These are phyloP conservation scores for Subanguina moxae DNA, from an alignment of 1,140 invertebrate genomes.

Conservation along the genomic window DNA sequence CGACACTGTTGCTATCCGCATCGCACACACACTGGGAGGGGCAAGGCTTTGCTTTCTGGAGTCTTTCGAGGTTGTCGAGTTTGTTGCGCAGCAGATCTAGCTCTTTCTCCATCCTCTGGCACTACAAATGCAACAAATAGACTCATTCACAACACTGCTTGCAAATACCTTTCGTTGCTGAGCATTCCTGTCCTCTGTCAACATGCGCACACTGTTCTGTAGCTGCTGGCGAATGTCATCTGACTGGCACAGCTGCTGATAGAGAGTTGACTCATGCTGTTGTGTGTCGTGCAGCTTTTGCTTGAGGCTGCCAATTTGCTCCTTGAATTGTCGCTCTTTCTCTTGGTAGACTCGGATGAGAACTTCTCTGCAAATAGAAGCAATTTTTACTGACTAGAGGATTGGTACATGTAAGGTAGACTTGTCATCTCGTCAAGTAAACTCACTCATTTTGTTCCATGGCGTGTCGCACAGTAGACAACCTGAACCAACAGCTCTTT, in stretches of 20 bases:
- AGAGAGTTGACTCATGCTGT: constrained; percentile 38
- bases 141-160: too few species aligned
- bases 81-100: constrained; percentile 4
- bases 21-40: not conserved
- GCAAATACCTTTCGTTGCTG: constrained; percentile 17
- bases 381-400: too few species aligned
- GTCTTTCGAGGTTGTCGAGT: constrained; percentile 15
- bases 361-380: constrained; percentile 27
- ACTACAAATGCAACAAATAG: constrained; percentile 10
- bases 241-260: constrained; percentile 37
- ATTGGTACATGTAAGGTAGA: too few species aligned
- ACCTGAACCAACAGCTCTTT: constrained; percentile 48
- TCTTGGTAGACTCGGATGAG: constrained; percentile 52
- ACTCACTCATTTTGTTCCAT: constrained; percentile 50
- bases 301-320: constrained; percentile 39
- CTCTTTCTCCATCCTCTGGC: constrained; percentile 11
- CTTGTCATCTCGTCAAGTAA: too few species aligned
- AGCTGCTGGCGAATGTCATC: constrained; percentile 43
- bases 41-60: not conserved
- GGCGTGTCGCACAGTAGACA: constrained; percentile 35
- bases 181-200: constrained; percentile 26
- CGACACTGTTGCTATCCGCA: not conserved
- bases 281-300: constrained; percentile 39
- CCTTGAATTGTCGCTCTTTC: constrained; percentile 45
- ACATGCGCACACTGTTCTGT: constrained; percentile 26